Conservation (phyloP, 2,888 invertebrate species). For the Exocentrus adspersus region DNA sequence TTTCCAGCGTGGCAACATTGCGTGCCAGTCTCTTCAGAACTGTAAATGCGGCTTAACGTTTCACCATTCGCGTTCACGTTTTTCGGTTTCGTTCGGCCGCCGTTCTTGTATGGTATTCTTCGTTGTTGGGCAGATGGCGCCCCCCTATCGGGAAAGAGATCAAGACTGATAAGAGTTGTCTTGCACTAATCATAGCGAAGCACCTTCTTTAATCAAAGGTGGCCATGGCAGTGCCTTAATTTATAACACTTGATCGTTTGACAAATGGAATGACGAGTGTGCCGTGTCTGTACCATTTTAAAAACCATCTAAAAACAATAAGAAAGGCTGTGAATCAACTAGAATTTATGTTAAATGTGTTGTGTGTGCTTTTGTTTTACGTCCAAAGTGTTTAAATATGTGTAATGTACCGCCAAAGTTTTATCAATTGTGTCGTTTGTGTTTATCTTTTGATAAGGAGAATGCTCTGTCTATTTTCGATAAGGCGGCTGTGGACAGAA, state of each 20-base stretch:
- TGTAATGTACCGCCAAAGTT: slow-evolving; percentile 89
- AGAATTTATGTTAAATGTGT: slow-evolving; percentile 59
- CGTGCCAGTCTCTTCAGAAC: not conserved
- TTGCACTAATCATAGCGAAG: slow-evolving; percentile 53
- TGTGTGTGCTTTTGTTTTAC: slow-evolving; percentile 59
- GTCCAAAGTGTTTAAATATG: slow-evolving; percentile 73
- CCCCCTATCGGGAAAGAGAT: slow-evolving; percentile 43
- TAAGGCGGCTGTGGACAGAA: slow-evolving; percentile 74
- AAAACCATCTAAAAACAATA: slow-evolving; percentile 55
- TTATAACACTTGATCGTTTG: slow-evolving; percentile 51
- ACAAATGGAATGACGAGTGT: slow-evolving; percentile 56
- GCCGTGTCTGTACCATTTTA: slow-evolving; percentile 53
- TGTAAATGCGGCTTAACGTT: slow-evolving; percentile 1
- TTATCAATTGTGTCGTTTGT: slow-evolving; percentile 93
- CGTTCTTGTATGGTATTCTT: slow-evolving; percentile 15
- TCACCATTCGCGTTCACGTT: not conserved
- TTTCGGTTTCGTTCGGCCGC: slow-evolving; percentile 1
- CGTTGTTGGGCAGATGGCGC: slow-evolving; percentile 27
- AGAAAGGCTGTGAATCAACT: slow-evolving; percentile 59
- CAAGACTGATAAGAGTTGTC: slow-evolving; percentile 45
- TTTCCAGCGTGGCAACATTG: too few species aligned
- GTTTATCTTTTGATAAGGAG: slow-evolving; percentile 77
- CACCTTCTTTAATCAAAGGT: slow-evolving; percentile 59
- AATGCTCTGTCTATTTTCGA: slow-evolving; percentile 80
- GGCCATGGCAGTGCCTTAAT: slow-evolving; percentile 65